phyloP scores from a whole-genome alignment of 2,888 invertebrate species.

The Amphipoea lucens region DNA sequence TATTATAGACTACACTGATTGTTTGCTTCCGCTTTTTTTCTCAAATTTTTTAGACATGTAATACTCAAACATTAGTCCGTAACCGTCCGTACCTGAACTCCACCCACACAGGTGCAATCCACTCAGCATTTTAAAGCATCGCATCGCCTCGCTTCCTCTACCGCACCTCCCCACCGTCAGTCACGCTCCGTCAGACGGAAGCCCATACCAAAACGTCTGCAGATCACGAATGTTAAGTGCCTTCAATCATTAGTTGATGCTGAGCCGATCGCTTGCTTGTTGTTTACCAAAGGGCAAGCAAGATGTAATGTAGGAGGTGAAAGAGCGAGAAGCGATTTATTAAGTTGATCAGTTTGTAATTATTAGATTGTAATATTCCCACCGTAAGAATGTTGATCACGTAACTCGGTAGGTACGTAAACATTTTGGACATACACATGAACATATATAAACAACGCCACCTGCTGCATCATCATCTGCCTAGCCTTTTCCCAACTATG shows the following conservation, averaged over 20 bases:
- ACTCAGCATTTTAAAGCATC: background rate
- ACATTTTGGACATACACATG: background rate
- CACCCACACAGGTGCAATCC: background rate
- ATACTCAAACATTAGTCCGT: background rate
- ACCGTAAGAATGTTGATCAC: background rate
- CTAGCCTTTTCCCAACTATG: too few relatives aligned
- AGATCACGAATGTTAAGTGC: slow-evolving; percentile 79
- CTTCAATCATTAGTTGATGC: slow-evolving; percentile 74
- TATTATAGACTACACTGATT: background rate
- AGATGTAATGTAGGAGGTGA: background rate
- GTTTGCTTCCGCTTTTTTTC: background rate
- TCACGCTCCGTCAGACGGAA: slow-evolving; percentile 78
- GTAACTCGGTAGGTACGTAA: background rate
- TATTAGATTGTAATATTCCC: background rate
- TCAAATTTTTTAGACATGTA: background rate
- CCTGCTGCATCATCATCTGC: too few relatives aligned
- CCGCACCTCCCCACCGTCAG: slow-evolving; percentile 38
- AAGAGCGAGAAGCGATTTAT: slow-evolving; percentile 10
- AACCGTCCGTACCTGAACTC: too few relatives aligned
- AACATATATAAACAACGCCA: too few relatives aligned
- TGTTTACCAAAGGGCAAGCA: slow-evolving; percentile 34
- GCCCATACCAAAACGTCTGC: slow-evolving; percentile 68
- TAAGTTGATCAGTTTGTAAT: slow-evolving; percentile 12
- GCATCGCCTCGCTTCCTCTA: slow-evolving; percentile 38
- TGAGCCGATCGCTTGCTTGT: slow-evolving; percentile 13